Evolutionary conservation across 1,140 invertebrate genomes (phyloP).

Genomic region (Pseudomyrmex concolor): DNA sequence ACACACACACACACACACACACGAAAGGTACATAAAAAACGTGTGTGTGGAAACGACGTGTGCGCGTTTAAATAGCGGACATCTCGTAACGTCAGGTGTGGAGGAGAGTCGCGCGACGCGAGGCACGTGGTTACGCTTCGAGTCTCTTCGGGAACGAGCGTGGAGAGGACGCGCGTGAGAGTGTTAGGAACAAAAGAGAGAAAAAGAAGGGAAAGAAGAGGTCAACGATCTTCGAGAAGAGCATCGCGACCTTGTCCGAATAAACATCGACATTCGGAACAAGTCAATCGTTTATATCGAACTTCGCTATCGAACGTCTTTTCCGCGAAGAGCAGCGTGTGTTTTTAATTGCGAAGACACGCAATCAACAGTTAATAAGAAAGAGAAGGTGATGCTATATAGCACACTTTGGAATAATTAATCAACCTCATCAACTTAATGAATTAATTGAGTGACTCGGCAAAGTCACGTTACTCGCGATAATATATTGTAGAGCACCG

Average conservation of each 20-base stretch:
- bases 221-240: constrained; percentile 66
- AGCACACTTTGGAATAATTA: constrained; percentile 8
- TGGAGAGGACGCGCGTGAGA: constrained; percentile 56
- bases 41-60: background rate
- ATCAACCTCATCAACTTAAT: constrained; percentile 31
- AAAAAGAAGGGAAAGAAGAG: background rate
- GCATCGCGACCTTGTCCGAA: constrained; percentile 57
- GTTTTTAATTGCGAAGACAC: background rate
- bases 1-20: background rate
- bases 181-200: constrained; percentile 33
- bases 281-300: background rate
- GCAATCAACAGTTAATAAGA: background rate
- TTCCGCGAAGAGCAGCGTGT: background rate
- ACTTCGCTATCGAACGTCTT: background rate
- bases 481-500: background rate
- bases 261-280: constrained; percentile 17
- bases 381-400: background rate
- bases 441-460: constrained; percentile 9
- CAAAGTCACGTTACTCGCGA: background rate
- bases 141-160: constrained; percentile 49
- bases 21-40: constrained; percentile 9
- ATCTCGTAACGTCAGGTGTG: constrained; percentile 10
- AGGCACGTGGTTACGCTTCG: constrained; percentile 37
- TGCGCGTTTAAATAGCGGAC: constrained; percentile 65
- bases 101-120: constrained; percentile 51